Evolutionary conservation across 1,140 invertebrate species (phyloP).

Genomic region (Anastatus disparis): DNA sequence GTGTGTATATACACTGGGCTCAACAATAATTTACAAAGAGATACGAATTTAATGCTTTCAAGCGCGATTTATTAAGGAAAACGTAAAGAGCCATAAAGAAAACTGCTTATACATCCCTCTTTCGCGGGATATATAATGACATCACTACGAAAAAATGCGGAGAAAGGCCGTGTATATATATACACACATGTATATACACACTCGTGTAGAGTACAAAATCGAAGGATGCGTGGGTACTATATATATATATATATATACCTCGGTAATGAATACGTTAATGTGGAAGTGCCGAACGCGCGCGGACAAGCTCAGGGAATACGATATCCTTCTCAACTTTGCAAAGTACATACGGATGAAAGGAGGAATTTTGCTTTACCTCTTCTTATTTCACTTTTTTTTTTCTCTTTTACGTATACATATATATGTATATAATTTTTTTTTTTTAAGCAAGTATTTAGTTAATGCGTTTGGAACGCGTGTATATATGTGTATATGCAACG

Average conservation of each 20-base stretch:
- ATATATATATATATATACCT: not conserved
- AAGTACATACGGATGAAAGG: no score
- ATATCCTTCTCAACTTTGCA: not conserved
- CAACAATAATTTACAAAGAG: conserved; percentile 9
- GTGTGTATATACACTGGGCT: no score
- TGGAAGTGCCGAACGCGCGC: conserved; percentile 22
- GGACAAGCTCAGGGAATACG: conserved; percentile 24
- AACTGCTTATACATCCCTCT: conserved; percentile 29
- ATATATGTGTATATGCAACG: not conserved
- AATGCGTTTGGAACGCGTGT: no score
- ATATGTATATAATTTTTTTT: no score
- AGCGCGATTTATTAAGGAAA: conserved; percentile 32
- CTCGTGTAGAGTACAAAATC: no score
- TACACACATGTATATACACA: no score
- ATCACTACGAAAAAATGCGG: conserved; percentile 13
- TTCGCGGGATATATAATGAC: not conserved
- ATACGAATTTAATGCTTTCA: conserved; percentile 12
- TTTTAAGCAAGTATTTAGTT: no score
- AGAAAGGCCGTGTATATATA: not conserved
- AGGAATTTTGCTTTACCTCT: not conserved
- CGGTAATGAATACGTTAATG: conserved; percentile 34
- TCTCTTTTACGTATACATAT: not conserved
- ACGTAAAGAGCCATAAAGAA: conserved; percentile 32
- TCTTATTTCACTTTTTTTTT: not conserved
- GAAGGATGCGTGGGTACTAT: not conserved